Percentiles rank a stretch among this genome's conserved stretches.
These are phyloP conservation scores for Drosophila putrida DNA, from an alignment of 2,888 invertebrate genomes.

Conservation along the genomic window DNA sequence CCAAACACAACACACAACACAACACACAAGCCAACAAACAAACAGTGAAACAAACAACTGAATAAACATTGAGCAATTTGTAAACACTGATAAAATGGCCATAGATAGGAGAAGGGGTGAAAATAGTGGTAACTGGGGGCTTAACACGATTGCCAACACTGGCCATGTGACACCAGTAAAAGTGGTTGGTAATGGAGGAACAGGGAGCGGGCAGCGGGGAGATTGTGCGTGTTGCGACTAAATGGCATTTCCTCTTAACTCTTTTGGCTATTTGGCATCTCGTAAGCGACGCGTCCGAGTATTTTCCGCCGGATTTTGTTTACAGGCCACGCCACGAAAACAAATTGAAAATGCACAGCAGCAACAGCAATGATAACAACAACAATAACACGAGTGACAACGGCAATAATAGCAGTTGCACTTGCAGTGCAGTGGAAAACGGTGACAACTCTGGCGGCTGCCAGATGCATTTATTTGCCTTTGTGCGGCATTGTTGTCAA, in stretches of 20 bases:
- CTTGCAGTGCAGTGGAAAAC: constrained; percentile 23
- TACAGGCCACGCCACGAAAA: constrained; percentile 77
- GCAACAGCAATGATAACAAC: constrained; percentile 23
- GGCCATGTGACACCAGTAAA: constrained; percentile 37
- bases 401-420: constrained; percentile 48
- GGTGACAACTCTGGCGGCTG: constrained; percentile 29
- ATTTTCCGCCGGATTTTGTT: constrained; percentile 80
- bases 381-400: constrained; percentile 32
- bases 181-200: neutral
- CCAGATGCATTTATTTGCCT: constrained; percentile 67
- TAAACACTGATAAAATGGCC: constrained; percentile 54
- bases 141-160: constrained; percentile 71
- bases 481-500: constrained; percentile 76
- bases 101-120: constrained; percentile 5
- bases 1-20: constrained; percentile 6
- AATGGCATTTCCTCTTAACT: constrained; percentile 74
- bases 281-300: constrained; percentile 55
- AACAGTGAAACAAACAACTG: constrained; percentile 24
- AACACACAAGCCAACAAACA: constrained; percentile 16
- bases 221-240: constrained; percentile 52
- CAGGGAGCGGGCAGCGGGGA: neutral
- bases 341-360: constrained; percentile 71
- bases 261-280: constrained; percentile 61
- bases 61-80: constrained; percentile 64
- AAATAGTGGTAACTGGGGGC: constrained; percentile 15